phyloP scores from a whole-genome alignment of 2,797 vertebrate genomes.

The Fundulus diaphanus region DNA sequence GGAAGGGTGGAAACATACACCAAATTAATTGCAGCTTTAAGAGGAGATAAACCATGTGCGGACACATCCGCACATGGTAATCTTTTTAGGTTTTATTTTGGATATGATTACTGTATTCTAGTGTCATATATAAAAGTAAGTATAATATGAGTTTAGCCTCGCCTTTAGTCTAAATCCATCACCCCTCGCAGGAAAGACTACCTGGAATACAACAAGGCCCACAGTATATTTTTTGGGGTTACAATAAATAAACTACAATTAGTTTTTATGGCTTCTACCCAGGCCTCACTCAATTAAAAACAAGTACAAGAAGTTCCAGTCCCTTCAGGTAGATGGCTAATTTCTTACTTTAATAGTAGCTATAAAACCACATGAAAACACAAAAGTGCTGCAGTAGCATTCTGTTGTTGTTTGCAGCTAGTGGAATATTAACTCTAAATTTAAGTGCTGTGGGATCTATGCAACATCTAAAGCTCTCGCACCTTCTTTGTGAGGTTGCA shows the following conservation, averaged over 20 bases:
- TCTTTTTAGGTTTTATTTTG: background rate
- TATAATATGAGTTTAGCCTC: background rate
- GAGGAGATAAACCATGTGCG: too few species aligned
- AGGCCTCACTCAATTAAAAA: constrained; percentile 37
- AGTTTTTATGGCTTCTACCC: constrained; percentile 43
- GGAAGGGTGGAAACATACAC: too few species aligned
- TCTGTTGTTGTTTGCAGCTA: constrained; percentile 27
- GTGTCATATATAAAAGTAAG: background rate
- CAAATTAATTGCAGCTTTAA: too few species aligned
- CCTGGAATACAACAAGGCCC: constrained; percentile 21
- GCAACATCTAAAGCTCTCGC: background rate
- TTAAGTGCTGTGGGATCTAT: background rate
- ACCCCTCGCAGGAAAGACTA: constrained; percentile 1
- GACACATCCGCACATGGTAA: background rate
- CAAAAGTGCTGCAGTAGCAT: constrained; percentile 29
- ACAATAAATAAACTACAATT: constrained; percentile 33
- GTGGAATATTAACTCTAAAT: constrained; percentile 19
- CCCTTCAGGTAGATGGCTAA: constrained; percentile 41
- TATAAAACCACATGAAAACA: constrained; percentile 38
- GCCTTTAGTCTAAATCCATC: background rate
- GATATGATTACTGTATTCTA: background rate
- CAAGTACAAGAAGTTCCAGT: constrained; percentile 45
- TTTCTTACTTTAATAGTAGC: constrained; percentile 40
- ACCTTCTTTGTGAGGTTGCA: background rate
- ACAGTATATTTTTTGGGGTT: constrained; percentile 25